Base-by-base conservation (phyloP, 2,113 vertebrate species). In the Pteropus alecto region DNA sequence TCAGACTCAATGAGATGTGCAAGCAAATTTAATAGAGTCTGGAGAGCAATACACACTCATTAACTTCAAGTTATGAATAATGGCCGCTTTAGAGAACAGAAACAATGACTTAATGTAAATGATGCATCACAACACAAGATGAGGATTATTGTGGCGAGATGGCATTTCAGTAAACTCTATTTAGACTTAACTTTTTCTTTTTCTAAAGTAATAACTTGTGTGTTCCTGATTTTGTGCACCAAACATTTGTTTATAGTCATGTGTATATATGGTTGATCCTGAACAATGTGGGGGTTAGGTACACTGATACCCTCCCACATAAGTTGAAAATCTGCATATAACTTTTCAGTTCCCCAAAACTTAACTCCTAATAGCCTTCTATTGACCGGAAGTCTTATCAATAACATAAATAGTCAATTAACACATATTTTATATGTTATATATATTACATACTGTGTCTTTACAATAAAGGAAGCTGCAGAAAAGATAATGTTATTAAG, bases 1-100 rank as follows among this genome's bases (percentile, higher is more conserved):
- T 81, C 95, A 68, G 78, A 98, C 97, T 97, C 97, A 95, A 41
- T 97, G 97, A 92, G 91, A 97, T 96, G 51, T 93, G 94, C 14
- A 93, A 96, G 86, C 92, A 94, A 84, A 94, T 94, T 96, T 92
- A 98, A 97, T 79, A 74, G 98, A 96, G 97, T 76, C 95, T 81
- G 93, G 91, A 28, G 12, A 46, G 70, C 83, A 48, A 94, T 97
- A 78, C 9, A 82, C 83, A 90, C 67, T 97, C 97, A 88, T 89
- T 97, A 93, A 79, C 97, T 97, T 89, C 97, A 90, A 79, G 79
- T 97, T 95, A 89, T 97, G 93, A 94, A 33, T 92, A 96, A 97
- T 76, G 87, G 84, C 84, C 96, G 65, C 33, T 84, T 92, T 38
- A 67, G 81, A 95, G 85, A 60, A n/a, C 81, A 95, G 84, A 87